phyloP scores from a whole-genome alignment of 2,797 vertebrate genomes.

The Danio kyathit region DNA sequence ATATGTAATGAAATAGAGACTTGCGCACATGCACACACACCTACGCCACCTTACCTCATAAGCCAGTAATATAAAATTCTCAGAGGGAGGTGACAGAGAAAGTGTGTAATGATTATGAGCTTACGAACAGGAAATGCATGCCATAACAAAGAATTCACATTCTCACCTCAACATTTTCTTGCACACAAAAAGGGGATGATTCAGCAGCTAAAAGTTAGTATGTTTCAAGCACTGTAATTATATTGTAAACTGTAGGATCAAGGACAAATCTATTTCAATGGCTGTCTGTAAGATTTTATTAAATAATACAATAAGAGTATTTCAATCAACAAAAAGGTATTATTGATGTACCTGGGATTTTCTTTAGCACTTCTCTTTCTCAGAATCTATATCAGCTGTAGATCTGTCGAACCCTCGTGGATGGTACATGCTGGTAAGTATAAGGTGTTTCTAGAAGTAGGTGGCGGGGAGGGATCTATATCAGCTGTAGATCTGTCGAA shows the following conservation, averaged over 20 bases:
- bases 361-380: background rate
- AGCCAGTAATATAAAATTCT: background rate
- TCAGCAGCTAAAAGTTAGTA: background rate
- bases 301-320: background rate
- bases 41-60: background rate
- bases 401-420: no score
- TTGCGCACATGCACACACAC: slow-evolving; percentile 17
- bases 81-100: slow-evolving; percentile 9
- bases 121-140: no score
- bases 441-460: no score
- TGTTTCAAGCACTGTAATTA: background rate
- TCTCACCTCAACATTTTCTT: background rate
- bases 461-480: no score
- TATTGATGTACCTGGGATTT: background rate
- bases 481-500: background rate
- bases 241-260: background rate
- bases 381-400: background rate
- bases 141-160: background rate
- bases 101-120: background rate
- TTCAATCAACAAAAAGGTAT: no score
- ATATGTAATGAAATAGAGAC: slow-evolving; percentile 30
- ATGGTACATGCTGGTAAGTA: no score
- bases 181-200: background rate
- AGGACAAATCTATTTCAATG: background rate
- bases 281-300: background rate